Evolutionary conservation across 2,797 vertebrate genomes (phyloP).

Genomic region (Notolabrus celidotus): DNA sequence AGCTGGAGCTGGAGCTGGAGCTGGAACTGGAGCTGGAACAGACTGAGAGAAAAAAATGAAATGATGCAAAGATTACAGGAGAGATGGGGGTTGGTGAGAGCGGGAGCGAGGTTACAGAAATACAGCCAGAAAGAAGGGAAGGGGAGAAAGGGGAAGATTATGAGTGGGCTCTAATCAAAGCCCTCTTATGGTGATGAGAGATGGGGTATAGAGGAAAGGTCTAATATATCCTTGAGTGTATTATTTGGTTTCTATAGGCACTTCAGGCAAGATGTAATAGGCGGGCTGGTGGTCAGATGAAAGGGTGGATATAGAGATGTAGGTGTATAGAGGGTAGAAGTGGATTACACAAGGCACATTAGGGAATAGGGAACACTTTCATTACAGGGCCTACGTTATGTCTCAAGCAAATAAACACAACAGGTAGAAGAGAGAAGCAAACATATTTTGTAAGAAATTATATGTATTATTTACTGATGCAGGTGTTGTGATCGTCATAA

Average conservation of each 20-base stretch:
- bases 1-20: constrained; percentile 48
- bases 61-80: constrained; percentile 64
- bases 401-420: neutral
- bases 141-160: constrained; percentile 59
- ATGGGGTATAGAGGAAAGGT: constrained; percentile 48
- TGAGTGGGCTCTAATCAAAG: constrained; percentile 67
- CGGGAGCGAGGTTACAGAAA: constrained; percentile 21
- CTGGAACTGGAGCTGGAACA: constrained; percentile 17
- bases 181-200: constrained; percentile 51
- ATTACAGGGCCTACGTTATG: no score
- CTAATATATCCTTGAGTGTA: constrained; percentile 54
- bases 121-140: constrained; percentile 28
- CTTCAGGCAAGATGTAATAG: constrained; percentile 43
- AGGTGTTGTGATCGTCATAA: no score
- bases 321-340: neutral
- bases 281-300: constrained; percentile 24
- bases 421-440: neutral
- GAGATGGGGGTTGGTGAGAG: constrained; percentile 27
- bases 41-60: constrained; percentile 56
- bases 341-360: neutral
- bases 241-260: constrained; percentile 54
- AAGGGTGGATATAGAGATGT: constrained; percentile 35
- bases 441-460: no score
- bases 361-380: neutral
- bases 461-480: no score